Percentiles rank a stretch among this genome's conserved stretches.
Evolutionary conservation across 2,113 vertebrate species (phyloP).

Genomic region (Tauraco erythrolophus): DNA sequence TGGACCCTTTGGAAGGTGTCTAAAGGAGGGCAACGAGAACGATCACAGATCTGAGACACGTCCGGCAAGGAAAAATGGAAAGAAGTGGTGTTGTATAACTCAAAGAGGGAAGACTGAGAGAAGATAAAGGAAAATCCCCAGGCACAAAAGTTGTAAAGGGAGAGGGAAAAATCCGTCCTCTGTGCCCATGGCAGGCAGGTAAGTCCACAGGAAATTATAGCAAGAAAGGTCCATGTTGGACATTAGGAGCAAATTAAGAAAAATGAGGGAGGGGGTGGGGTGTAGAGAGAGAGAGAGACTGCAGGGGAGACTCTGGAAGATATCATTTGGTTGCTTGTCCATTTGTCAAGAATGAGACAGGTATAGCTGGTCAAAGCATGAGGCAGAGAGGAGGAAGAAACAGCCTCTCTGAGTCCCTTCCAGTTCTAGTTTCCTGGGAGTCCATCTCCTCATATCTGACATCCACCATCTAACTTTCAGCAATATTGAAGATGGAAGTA

Average conservation of each 20-base stretch:
- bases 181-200: background rate
- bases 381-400: background rate
- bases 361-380: background rate
- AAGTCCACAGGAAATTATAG: background rate
- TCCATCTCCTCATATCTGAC: background rate
- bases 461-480: background rate
- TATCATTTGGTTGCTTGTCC: background rate
- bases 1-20: background rate
- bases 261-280: background rate
- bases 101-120: background rate
- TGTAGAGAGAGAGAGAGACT: accelerated
- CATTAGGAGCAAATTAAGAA: background rate
- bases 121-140: background rate
- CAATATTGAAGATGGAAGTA: background rate
- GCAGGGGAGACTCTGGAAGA: background rate
- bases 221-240: background rate
- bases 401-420: background rate
- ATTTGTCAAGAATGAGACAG: background rate
- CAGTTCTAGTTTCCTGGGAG: background rate
- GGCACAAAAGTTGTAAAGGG: background rate
- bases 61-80: background rate
- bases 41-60: background rate
- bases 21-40: background rate
- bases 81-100: background rate
- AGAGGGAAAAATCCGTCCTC: background rate